phyloP scores from a whole-genome alignment of 2,888 invertebrate genomes.

The Lampropteryx suffumata region DNA sequence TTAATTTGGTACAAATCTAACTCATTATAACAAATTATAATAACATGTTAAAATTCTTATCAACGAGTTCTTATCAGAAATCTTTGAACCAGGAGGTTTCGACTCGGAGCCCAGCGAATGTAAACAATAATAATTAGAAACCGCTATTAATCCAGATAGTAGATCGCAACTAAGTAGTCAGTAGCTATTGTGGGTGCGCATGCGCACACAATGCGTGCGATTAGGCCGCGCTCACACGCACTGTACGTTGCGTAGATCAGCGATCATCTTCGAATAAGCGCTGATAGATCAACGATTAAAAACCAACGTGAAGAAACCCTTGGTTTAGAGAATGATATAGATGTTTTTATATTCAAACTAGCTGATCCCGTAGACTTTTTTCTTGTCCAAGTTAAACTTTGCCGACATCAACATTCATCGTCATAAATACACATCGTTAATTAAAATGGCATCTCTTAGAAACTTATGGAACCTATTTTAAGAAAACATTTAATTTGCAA shows the following conservation, averaged over 20 bases:
- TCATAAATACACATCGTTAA: no score
- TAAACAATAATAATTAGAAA: slow-evolving; percentile 34
- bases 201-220: slow-evolving; percentile 23
- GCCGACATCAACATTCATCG: no score
- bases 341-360: no score
- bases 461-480: no score
- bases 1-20: no score
- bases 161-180: slow-evolving; percentile 35
- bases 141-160: slow-evolving; percentile 35
- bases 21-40: no score
- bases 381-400: no score
- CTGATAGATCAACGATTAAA: not conserved
- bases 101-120: slow-evolving; percentile 17
- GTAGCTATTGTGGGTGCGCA: slow-evolving; percentile 26
- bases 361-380: no score
- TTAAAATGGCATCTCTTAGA: no score
- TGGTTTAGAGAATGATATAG: no score
- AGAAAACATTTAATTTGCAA: no score
- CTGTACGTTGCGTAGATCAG: slow-evolving; percentile 6
- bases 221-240: slow-evolving; percentile 27
- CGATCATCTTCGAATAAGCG: not conserved
- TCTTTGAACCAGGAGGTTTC: slow-evolving; percentile 13
- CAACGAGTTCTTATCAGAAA: not conserved
- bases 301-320: no score
- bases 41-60: not conserved